Base-by-base conservation (phyloP, 1,140 invertebrate genomes). In the Lasioglossum baleicum region DNA sequence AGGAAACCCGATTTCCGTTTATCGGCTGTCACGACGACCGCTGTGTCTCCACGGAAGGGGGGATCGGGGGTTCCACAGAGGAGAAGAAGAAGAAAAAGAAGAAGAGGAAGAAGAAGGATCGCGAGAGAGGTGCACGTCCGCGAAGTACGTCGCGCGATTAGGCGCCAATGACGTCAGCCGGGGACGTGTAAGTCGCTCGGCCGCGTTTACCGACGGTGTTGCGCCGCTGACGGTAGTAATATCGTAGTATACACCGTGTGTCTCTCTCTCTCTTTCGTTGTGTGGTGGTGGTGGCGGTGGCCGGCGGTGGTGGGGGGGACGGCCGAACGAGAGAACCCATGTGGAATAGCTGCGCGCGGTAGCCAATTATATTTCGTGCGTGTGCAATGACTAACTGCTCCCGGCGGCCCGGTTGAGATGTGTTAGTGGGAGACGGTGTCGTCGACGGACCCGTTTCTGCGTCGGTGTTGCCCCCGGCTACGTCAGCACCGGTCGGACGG, bases 311-410 rank as follows among this genome's bases (percentile, higher is more conserved):
- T 60, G 73, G 82, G 70, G 81, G 66, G 31, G 66, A 64, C 66
- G 51, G 64, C 74, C 63, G 66, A 69, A 70, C 65, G 35, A 70
- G 73, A 84, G 78, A 79, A 53, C 83, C 77, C 65, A 85, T 80
- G 82, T 84, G 78, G 82, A 86, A 87, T 86, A 69, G 67, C 75
- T 78, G 81, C 78, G 84, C 80, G 75, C 65, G 78, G 73, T 58
- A 60, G 65, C 81, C 83, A 79, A 87, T 84, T 83, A 83, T 80
- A 86, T 86, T 84, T 81, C 83, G 35, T 80, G 75, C 74, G 82
- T 88, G 86, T 75, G 83, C 90, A 90, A 89, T 92, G 90, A 92
- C 90, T 91, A 90, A 91, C 84, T 85, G 88, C 82, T 84, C 81
- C 75, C 48, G 53, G 78, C 44, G 44, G 44, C 44, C 44, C 44